A percentile compares a stretch with the other conserved stretches of the same genome.
Conservation (phyloP, 2,797 vertebrate genomes). For the Toxotes lorentzi region DNA sequence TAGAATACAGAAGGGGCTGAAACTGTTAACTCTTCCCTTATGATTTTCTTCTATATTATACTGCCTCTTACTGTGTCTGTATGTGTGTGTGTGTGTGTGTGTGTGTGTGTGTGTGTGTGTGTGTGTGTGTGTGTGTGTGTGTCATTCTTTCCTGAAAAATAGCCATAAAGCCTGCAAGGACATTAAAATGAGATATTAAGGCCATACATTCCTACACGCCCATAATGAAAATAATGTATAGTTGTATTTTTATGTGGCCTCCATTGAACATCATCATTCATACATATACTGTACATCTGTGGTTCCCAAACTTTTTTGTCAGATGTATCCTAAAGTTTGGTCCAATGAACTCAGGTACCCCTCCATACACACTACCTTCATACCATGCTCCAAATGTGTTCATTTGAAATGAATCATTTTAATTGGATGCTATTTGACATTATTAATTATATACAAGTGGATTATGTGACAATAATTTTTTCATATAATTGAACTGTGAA, state of each 20-base stretch:
- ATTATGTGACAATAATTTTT: neutral
- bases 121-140: slow-evolving; percentile 15
- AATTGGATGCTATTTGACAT: too few species aligned
- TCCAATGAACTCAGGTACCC: neutral
- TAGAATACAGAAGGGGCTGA: slow-evolving; percentile 33
- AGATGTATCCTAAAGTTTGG: neutral
- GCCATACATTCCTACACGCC: slow-evolving; percentile 30
- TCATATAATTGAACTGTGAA: neutral
- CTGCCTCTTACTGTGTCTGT: slow-evolving; percentile 9
- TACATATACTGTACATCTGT: slow-evolving; percentile 6
- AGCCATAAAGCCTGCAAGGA: slow-evolving; percentile 37
- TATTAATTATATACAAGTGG: neutral
- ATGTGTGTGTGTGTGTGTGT: slow-evolving; percentile 17
- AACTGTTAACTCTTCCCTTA: slow-evolving; percentile 55
- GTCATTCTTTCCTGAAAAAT: slow-evolving; percentile 30
- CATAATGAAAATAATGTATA: slow-evolving; percentile 54
- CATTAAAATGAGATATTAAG: slow-evolving; percentile 60
- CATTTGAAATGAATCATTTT: too few species aligned
- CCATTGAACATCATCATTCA: slow-evolving; percentile 29
- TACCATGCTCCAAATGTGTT: too few species aligned
- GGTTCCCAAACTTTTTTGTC: neutral
- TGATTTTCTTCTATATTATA: slow-evolving; percentile 28
- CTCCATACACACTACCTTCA: too few species aligned
- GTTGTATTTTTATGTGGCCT: slow-evolving; percentile 31
- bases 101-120: slow-evolving; percentile 13